Evolutionary conservation across 2,113 vertebrate genomes (phyloP).

Genomic region (Rhinopomastus cyanomelas): DNA sequence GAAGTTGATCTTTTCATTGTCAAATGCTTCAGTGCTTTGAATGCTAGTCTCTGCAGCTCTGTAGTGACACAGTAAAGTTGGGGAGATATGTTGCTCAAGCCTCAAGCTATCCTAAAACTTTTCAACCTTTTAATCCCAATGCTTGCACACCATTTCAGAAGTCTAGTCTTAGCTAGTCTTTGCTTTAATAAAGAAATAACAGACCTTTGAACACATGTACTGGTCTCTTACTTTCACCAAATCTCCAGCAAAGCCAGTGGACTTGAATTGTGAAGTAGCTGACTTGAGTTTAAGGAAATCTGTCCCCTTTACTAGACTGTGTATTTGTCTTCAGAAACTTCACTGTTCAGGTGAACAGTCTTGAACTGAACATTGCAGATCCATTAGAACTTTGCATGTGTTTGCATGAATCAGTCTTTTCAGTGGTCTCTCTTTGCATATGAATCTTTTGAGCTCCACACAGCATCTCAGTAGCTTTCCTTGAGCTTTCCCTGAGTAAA

Average conservation of each 20-base stretch:
- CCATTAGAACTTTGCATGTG: not conserved
- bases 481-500: not conserved
- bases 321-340: not conserved
- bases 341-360: not conserved
- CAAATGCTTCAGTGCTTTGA: constrained; percentile 24
- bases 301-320: not conserved
- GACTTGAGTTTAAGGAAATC: not conserved
- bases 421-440: not conserved
- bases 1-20: not conserved
- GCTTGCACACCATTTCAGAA: not conserved
- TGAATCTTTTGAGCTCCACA: not conserved
- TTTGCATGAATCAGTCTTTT: constrained; percentile 3
- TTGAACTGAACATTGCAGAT: not conserved
- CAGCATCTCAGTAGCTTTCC: not conserved
- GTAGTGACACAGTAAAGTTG: not conserved
- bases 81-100: constrained; percentile 16
- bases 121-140: not conserved
- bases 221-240: not conserved
- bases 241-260: not conserved
- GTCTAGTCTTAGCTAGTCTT: constrained; percentile 1
- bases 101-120: constrained; percentile 33
- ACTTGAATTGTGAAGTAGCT: not conserved
- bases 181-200: not conserved
- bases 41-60: not conserved
- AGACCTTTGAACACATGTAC: not conserved